Conservation (phyloP, 2,797 vertebrate genomes). For the Xenopus petersii region DNA sequence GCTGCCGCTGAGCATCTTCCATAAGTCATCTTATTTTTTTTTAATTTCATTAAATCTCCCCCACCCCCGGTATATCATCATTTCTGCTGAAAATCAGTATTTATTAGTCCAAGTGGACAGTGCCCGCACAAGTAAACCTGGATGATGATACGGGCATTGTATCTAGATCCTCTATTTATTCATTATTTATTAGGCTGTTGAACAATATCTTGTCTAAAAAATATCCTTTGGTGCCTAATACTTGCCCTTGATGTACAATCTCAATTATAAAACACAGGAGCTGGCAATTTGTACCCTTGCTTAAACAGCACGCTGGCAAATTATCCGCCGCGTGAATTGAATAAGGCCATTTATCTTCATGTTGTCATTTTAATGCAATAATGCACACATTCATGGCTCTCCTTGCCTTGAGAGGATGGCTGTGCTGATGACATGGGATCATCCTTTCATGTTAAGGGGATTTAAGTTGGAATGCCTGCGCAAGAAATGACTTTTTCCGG, state of each 20-base stretch:
- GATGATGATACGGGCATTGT: slow-evolving; percentile 31
- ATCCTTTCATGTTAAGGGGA: too few relatives aligned
- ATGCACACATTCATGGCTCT: background rate
- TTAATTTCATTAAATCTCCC: background rate
- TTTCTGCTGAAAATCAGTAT: slow-evolving; percentile 19
- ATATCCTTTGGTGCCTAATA: slow-evolving; percentile 2
- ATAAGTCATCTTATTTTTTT: too few relatives aligned
- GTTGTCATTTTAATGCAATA: slow-evolving; percentile 4
- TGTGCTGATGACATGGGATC: too few relatives aligned
- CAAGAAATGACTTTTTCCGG: too few relatives aligned
- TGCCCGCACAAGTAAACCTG: slow-evolving; percentile 11
- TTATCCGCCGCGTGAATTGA: slow-evolving; percentile 22
- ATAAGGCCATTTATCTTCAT: slow-evolving; percentile 18
- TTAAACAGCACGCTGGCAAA: slow-evolving; percentile 8
- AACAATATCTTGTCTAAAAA: background rate
- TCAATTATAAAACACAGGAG: slow-evolving; percentile 32
- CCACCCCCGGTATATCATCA: too few relatives aligned
- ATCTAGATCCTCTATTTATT: slow-evolving; percentile 27
- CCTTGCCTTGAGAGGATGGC: background rate
- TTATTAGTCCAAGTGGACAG: slow-evolving; percentile 27
- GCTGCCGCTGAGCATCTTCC: too few relatives aligned
- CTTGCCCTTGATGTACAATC: slow-evolving; percentile 21
- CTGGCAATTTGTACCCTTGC: slow-evolving; percentile 9
- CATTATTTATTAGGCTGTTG: slow-evolving; percentile 10
- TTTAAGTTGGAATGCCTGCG: too few relatives aligned